Conservation (phyloP, 2,888 invertebrate species). For the Papilio demoleus region DNA sequence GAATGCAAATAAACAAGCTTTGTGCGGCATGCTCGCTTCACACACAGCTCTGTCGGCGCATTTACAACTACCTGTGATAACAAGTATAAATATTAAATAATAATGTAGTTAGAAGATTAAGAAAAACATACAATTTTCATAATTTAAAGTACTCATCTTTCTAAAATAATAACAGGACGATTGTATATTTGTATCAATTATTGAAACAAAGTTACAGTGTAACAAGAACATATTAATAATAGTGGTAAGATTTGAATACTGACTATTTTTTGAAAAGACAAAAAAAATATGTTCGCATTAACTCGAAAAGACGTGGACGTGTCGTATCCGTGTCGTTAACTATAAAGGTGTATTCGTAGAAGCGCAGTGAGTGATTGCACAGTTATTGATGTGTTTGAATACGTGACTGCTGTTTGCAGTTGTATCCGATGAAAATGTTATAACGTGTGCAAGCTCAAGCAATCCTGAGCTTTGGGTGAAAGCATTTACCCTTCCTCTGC, state of each 20-base stretch:
- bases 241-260: too few relatives aligned
- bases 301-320: not conserved
- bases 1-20: slow-evolving; percentile 54
- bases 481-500: not conserved
- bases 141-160: too few relatives aligned
- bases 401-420: slow-evolving; percentile 33
- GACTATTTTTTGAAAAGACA: too few relatives aligned
- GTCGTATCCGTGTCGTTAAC: slow-evolving; percentile 25
- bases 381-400: slow-evolving; percentile 40
- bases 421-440: slow-evolving; percentile 33
- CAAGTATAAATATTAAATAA: not conserved
- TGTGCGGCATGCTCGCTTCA: slow-evolving; percentile 22
- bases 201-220: too few relatives aligned
- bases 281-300: too few relatives aligned
- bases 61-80: slow-evolving; percentile 9
- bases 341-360: slow-evolving; percentile 17
- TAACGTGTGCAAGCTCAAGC: slow-evolving; percentile 7
- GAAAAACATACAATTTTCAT: too few relatives aligned
- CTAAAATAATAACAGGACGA: too few relatives aligned
- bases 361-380: slow-evolving; percentile 38
- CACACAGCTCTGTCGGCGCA: not conserved
- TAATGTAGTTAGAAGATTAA: too few relatives aligned
- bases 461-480: slow-evolving; percentile 4
- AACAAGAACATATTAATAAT: too few relatives aligned
- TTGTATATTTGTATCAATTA: too few relatives aligned